phyloP scores from a whole-genome alignment of 2,797 vertebrate genomes.

The Erpetoichthys calabaricus region DNA sequence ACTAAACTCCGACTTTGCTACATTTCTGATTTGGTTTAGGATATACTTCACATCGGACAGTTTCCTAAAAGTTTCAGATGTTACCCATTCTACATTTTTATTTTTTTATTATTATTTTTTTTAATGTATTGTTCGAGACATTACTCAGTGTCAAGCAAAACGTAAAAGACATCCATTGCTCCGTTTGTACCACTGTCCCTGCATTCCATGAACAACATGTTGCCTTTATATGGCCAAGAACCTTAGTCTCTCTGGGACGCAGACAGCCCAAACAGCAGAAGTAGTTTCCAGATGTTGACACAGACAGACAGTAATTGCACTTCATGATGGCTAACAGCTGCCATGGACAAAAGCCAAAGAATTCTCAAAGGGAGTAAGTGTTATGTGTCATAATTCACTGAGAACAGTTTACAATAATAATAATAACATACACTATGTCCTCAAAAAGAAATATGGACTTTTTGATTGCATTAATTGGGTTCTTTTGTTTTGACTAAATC shows the following conservation, averaged over 20 bases:
- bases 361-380: conserved; percentile 55
- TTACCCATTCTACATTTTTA: conserved; percentile 14
- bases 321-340: conserved; percentile 93
- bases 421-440: conserved; percentile 50
- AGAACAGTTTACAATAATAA: conserved; percentile 63
- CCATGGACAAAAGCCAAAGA: conserved; percentile 58
- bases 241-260: conserved; percentile 24
- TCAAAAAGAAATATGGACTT: conserved; percentile 55
- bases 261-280: conserved; percentile 39
- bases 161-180: conserved; percentile 15
- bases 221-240: conserved; percentile 35
- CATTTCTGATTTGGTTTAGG: too few relatives aligned
- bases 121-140: conserved; percentile 17
- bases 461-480: conserved; percentile 59
- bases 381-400: conserved; percentile 65
- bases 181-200: conserved; percentile 14
- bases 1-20: too few relatives aligned
- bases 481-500: conserved; percentile 3
- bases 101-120: conserved; percentile 14
- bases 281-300: conserved; percentile 76
- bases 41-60: neutral
- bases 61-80: conserved; percentile 13
- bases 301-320: conserved; percentile 86
- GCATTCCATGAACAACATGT: conserved; percentile 28
- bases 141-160: conserved; percentile 16